These are phyloP conservation scores for Trichonephila clavata DNA, from an alignment of 1,140 invertebrate species.

Conservation along the genomic window DNA sequence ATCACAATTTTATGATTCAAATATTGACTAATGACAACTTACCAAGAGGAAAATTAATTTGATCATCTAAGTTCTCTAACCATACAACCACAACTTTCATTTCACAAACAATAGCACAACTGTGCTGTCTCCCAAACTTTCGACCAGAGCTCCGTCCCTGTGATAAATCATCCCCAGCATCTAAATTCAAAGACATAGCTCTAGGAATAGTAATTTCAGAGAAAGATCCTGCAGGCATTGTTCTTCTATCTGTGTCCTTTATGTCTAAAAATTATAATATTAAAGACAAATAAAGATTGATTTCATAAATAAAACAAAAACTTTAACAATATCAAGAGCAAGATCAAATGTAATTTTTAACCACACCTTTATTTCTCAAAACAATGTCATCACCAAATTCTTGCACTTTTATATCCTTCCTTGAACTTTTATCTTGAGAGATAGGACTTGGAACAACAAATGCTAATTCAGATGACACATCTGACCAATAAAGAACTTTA, in stretches of 20 bases:
- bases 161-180: constrained; percentile 77
- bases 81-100: constrained; percentile 94
- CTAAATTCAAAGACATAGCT: constrained; percentile 79
- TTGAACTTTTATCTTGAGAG: constrained; percentile 18
- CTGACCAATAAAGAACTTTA: constrained; percentile 96
- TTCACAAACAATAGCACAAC: constrained; percentile 79
- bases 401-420: constrained; percentile 53
- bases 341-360: not conserved
- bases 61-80: constrained; percentile 97
- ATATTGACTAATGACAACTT: constrained; percentile 60
- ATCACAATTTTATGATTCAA: too few species aligned
- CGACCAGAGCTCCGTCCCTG: constrained; percentile 75
- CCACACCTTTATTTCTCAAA: constrained; percentile 39
- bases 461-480: constrained; percentile 95
- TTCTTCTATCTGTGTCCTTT: constrained; percentile 56
- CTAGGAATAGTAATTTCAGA: constrained; percentile 79
- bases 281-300: too few species aligned
- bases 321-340: not conserved
- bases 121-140: constrained; percentile 78
- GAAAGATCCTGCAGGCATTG: constrained; percentile 62
- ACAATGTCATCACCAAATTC: constrained; percentile 65
- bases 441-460: constrained; percentile 91
- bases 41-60: constrained; percentile 93
- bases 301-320: too few species aligned
- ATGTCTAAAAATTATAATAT: not conserved